Base-by-base conservation (phyloP, 2,888 invertebrate genomes). In the Mimachlamys varia region DNA sequence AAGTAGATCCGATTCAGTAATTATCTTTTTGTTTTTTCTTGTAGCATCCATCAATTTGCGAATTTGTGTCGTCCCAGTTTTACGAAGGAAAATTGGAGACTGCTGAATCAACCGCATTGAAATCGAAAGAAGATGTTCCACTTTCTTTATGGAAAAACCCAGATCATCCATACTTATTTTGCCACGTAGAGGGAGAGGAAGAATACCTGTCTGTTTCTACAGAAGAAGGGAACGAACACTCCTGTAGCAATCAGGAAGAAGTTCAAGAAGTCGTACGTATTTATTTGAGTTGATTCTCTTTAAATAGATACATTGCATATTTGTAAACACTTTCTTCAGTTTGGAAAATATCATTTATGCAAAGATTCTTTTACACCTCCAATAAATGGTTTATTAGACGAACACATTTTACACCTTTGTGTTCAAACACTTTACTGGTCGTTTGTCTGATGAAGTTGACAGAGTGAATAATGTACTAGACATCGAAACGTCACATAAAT, bases 161-260 rank as follows among this genome's bases (percentile, higher is more conserved):
- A 15, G 76, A 44, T 0, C 90, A 91, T 37, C 95, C 94, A 0
- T 92, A 95, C 89, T 92, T 94, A 12, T 94, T 96, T 87, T 92
- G 94, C 1, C 94, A 96, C 90, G 92, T 95, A 12, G 93, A 93
- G 44, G 96, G 95, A 0, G 92, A 92, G 49, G 96, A 95, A 90
- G 93, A 93, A 89, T 89, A 93, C 12, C 92, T 94, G 33, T 93
- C 94, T 37, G 95, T 95, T 38, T 91, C 93, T 17, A 94, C 95
- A 17, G 95, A 93, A 27, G 95, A 95, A 15, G 96, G 95, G n/a
- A 95, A 94, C 88, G 95, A 94, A 58, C 92, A 93, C 88, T 95
- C 95, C 33, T 94, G 94, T 90, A 94, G 94, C 88, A 96, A 96
- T 89, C 49, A 38, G 7, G 91, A 89, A 44, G 95, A 95, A 91